phyloP scores from a whole-genome alignment of 2,113 vertebrate genomes.

The Mus spicilegus region DNA sequence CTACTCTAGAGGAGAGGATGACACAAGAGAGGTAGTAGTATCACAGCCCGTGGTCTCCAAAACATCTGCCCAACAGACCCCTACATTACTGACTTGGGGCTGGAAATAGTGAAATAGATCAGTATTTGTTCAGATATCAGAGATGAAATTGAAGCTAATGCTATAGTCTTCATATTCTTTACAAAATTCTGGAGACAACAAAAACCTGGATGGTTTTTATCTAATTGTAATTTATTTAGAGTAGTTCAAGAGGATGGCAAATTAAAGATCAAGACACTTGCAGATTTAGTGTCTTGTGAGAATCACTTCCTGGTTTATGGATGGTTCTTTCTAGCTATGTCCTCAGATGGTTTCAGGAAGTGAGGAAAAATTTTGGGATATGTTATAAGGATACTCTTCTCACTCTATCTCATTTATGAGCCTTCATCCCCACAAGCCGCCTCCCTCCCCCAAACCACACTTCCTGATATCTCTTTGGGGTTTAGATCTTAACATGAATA shows the following conservation, averaged over 20 bases:
- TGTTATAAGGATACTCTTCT: background rate
- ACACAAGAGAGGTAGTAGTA: fast-evolving
- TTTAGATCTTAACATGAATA: background rate
- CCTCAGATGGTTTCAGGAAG: background rate
- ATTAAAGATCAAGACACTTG: background rate
- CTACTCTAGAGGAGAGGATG: fast-evolving
- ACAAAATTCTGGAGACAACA: background rate
- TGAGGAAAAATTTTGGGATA: background rate
- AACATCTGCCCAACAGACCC: background rate
- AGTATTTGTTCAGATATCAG: background rate
- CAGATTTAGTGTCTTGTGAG: background rate
- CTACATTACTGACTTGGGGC: background rate
- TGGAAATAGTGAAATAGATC: background rate
- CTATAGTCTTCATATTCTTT: background rate
- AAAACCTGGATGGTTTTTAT: background rate
- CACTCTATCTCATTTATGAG: background rate
- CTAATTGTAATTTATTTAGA: background rate
- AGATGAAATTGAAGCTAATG: background rate
- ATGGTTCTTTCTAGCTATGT: background rate
- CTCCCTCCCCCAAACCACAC: no score
- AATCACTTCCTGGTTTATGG: background rate
- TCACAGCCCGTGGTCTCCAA: background rate
- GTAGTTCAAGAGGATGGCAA: background rate
- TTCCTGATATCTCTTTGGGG: background rate
- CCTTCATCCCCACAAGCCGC: no score